A percentile compares a stretch with the other conserved stretches of the same genome.
Conservation (phyloP, 2,888 invertebrate genomes). For the Drosophila putrida region DNA sequence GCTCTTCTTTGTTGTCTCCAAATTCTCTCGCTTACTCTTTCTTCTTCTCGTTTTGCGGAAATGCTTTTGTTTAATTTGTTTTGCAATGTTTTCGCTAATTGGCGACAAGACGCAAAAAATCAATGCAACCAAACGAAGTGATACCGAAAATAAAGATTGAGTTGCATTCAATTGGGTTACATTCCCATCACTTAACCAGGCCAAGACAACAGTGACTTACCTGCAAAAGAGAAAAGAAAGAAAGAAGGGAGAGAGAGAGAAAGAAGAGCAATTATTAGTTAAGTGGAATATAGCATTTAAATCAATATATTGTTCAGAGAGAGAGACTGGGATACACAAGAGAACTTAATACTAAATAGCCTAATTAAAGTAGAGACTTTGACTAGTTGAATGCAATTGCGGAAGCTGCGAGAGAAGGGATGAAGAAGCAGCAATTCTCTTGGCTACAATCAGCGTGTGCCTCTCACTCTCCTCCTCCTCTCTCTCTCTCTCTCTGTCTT, state of each 20-base stretch:
- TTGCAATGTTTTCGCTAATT: slow-evolving; percentile 66
- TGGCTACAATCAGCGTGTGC: slow-evolving; percentile 42
- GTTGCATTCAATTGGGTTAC: slow-evolving; percentile 38
- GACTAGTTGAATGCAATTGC: slow-evolving; percentile 14
- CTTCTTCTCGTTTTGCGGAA: slow-evolving; percentile 57
- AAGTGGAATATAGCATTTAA: slow-evolving; percentile 54
- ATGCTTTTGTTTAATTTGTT: slow-evolving; percentile 57
- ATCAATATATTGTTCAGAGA: slow-evolving; percentile 49
- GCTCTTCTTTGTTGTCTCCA: slow-evolving; percentile 44
- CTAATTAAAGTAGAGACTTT: slow-evolving; percentile 52
- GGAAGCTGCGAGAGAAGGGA: neutral
- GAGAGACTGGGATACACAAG: neutral
- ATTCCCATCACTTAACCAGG: slow-evolving; percentile 38
- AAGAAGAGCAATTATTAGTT: slow-evolving; percentile 59
- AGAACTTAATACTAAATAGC: slow-evolving; percentile 57
- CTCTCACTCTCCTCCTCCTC: neutral
- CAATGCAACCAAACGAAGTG: slow-evolving; percentile 12
- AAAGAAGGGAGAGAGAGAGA: slow-evolving; percentile 17
- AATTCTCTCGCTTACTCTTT: slow-evolving; percentile 2
- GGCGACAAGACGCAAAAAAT: slow-evolving; percentile 36
- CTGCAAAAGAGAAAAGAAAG: slow-evolving; percentile 60
- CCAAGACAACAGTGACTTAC: slow-evolving; percentile 61
- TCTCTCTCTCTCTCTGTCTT: neutral
- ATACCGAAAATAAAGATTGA: slow-evolving; percentile 32
- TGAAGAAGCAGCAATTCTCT: slow-evolving; percentile 45